Conservation (phyloP, 2,113 vertebrate genomes). For the Anoura caudifer region DNA sequence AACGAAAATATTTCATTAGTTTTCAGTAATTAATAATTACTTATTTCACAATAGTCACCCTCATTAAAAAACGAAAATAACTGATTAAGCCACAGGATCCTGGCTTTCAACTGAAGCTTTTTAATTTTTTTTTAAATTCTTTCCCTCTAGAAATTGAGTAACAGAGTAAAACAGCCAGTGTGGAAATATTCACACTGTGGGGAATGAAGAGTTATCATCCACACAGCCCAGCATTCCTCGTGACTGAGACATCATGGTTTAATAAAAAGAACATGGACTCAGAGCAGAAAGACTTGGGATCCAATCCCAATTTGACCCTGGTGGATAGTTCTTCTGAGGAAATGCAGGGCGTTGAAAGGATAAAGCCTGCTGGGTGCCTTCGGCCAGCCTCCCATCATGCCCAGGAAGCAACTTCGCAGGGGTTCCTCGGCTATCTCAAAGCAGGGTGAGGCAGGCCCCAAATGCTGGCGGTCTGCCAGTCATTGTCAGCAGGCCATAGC, state of each 20-base stretch:
- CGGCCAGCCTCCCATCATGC: neutral
- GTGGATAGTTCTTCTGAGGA: constrained; percentile 56
- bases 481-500: neutral
- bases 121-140: constrained; percentile 36
- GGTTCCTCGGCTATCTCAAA: neutral
- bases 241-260: constrained; percentile 52
- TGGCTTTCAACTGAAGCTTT: constrained; percentile 69
- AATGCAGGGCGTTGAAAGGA: constrained; percentile 60
- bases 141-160: constrained; percentile 71
- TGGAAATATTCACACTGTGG: constrained; percentile 37
- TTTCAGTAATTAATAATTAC: constrained; percentile 78
- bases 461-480: neutral
- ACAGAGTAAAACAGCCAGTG: constrained; percentile 63
- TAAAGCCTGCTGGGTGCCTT: constrained; percentile 35
- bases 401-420: neutral
- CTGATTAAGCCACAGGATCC: constrained; percentile 80
- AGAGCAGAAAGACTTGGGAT: constrained; percentile 38
- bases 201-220: constrained; percentile 35
- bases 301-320: constrained; percentile 41
- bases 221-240: constrained; percentile 46
- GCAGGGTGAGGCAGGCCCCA: neutral
- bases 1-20: constrained; percentile 86
- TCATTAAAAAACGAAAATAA: constrained; percentile 81
- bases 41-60: constrained; percentile 83
- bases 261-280: constrained; percentile 65